Evolutionary conservation across 1,140 invertebrate species (phyloP), one percentile per base, ranked within the genome.

Genomic region (Habropoda laboriosa): DNA sequence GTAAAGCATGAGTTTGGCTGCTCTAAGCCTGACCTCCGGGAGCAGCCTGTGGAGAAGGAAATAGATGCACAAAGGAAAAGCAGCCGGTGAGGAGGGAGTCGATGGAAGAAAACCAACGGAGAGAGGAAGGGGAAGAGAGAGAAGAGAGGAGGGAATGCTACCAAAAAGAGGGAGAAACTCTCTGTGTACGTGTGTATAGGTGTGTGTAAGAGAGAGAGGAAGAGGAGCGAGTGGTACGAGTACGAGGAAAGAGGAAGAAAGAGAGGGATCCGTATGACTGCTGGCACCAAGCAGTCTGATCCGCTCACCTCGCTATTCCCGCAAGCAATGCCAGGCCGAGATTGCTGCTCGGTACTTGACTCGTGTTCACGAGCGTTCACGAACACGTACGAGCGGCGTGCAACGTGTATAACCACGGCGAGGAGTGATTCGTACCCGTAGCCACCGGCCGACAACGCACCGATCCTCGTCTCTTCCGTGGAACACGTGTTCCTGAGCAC

Each of bases 241-340:
- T n/a, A n/a, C n/a, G 55, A 63, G 71, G 32, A 55, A 42, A 57
- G 42, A 27, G 49, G 45, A 68, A 12, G 60, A 49, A 63, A 55
- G 40, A 81, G 79, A 85, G 79, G 67, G 67, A 76, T 70, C 76
- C 86, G 84, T 82, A 84, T 79, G 83, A 51, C 68, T 77, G 86
- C 89, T 91, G 91, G 90, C 90, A 92, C 91, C 90, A 91, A 86
- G 89, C 90, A 89, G 92, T 92, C 92, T 92, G 89, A 90, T 89
- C 82, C 86, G 88, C 81, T 88, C 88, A 87, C 86, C 84, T 82
- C 84, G 83, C 70, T 85, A 86, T 86, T 86, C 83, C 72, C 85
- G 77, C 76, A 66, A 85, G 84, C 83, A 86, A 85, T 86, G 84
- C 83, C 83, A 82, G 55, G 51, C 70, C 74, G 71, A 84, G 82